Evolutionary conservation across 2,888 invertebrate species (phyloP), one percentile per base, ranked within the genome.

Genomic region (Punctoribates punctum): DNA sequence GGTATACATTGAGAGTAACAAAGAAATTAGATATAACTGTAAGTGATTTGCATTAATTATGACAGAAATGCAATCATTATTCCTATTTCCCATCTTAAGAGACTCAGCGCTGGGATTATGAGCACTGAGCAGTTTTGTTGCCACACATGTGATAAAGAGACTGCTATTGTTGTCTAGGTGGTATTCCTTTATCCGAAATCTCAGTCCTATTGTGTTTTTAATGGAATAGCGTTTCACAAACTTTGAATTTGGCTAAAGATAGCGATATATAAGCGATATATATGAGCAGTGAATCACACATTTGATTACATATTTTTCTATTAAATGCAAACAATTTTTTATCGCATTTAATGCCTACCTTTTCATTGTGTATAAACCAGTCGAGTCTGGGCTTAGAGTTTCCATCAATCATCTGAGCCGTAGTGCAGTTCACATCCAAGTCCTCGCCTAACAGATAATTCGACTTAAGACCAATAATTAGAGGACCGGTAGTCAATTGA

Each of bases 391-490:
- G 20, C 48, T 73, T 17, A 29, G 20, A 29, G 25, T 20, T 25
- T 1, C n/a, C 3, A 54, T 73, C 15, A 73, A 67, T 38, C 34
- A 54, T 51, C 38, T 38, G 34, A 29, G 72, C 73, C 20, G 73
- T 6, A n/a, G 72, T 72, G 27, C 75, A 75, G 25, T 72, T 75
- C 23, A 75, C 57, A 25, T 54, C 51, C 15, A 75, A 15, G 1
- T 38, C 48, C 13, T 75, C 27, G 27, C 75, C 75, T 15, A 75
- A 48, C 38, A 72, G 20, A 27, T 75, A 75, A 60, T 75, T 73
- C 13, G 46, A 17, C 15, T 72, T 54, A 6, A 75, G 54, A 17
- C 75, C 75, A 23, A 29, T 54, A 13, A 75, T 73, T 27, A 75
- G 15, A 15, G 75, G 75, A 27, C 23, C 72, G n/a, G 8, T 51